Evolutionary conservation across 2,888 invertebrate genomes (phyloP).

Genomic region (Hofmannophila pseudospretella): DNA sequence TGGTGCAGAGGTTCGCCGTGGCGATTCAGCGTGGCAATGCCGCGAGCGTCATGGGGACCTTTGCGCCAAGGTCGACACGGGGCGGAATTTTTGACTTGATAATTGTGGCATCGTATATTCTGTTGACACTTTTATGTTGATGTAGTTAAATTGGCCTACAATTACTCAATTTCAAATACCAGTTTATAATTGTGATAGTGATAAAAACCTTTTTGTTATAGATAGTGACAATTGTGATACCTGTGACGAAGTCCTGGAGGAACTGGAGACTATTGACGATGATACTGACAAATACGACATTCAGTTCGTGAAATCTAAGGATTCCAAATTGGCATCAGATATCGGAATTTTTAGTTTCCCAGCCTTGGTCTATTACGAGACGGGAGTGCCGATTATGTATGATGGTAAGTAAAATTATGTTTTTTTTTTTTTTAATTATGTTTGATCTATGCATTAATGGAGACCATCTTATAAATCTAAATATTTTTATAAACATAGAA

Average conservation of each 20-base stretch:
- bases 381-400: slow-evolving; percentile 95
- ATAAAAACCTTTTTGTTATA: slow-evolving; percentile 38
- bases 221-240: slow-evolving; percentile 91
- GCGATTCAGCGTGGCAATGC: too few species aligned
- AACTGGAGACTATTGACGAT: slow-evolving; percentile 94
- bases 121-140: too few species aligned
- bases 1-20: too few species aligned
- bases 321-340: slow-evolving; percentile 92
- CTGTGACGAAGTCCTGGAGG: slow-evolving; percentile 91
- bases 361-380: slow-evolving; percentile 94
- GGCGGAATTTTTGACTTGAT: too few species aligned
- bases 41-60: too few species aligned
- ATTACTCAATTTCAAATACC: too few species aligned
- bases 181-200: background rate
- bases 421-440: background rate
- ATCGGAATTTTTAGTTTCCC: slow-evolving; percentile 95
- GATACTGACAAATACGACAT: slow-evolving; percentile 95
- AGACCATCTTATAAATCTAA: too few species aligned
- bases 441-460: too few species aligned
- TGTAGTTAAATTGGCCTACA: too few species aligned
- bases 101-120: too few species aligned
- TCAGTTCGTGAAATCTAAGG: slow-evolving; percentile 95
- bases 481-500: too few species aligned
- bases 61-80: too few species aligned
- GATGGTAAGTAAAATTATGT: slow-evolving; percentile 83